Percentiles rank a stretch among this genome's conserved stretches.
These are phyloP conservation scores for Echinometra lucunter DNA, from an alignment of 53 echinoderm and acorn worm species.

Conservation along the genomic window DNA sequence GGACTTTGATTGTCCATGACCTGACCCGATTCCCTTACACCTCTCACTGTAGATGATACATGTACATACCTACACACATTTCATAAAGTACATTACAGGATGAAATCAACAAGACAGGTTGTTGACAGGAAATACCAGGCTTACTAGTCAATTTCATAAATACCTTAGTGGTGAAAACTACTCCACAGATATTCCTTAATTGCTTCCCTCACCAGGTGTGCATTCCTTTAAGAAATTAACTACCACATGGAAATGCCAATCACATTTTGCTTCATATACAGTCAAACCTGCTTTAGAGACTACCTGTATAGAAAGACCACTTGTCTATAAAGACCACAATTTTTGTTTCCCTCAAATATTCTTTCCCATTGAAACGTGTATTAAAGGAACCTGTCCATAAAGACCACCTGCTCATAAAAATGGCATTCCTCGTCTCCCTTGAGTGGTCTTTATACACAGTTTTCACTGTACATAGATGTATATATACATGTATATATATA, in stretches of 20 bases:
- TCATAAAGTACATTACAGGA: not conserved
- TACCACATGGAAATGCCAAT: not conserved
- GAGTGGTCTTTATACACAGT: too few species aligned
- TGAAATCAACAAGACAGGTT: not conserved
- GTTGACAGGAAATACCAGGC: slow-evolving; percentile 7
- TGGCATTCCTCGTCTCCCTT: not conserved
- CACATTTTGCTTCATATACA: not conserved
- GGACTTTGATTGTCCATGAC: too few species aligned
- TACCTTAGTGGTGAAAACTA: not conserved
- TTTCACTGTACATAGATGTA: too few species aligned
- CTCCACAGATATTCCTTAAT: not conserved
- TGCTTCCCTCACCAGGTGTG: not conserved
- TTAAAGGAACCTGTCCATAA: too few species aligned
- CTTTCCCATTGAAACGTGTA: too few species aligned
- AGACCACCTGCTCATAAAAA: too few species aligned
- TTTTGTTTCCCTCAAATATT: too few species aligned
- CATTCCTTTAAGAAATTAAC: not conserved
- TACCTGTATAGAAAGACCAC: too few species aligned
- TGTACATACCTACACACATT: not conserved
- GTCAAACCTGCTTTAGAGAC: too few species aligned
- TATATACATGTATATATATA: too few species aligned
- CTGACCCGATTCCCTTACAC: too few species aligned
- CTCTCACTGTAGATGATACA: not conserved
- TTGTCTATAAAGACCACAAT: too few species aligned
- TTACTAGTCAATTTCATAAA: slow-evolving; percentile 14